These are phyloP conservation scores for Plebejus argus DNA, from an alignment of 2,888 invertebrate genomes.

Conservation along the genomic window DNA sequence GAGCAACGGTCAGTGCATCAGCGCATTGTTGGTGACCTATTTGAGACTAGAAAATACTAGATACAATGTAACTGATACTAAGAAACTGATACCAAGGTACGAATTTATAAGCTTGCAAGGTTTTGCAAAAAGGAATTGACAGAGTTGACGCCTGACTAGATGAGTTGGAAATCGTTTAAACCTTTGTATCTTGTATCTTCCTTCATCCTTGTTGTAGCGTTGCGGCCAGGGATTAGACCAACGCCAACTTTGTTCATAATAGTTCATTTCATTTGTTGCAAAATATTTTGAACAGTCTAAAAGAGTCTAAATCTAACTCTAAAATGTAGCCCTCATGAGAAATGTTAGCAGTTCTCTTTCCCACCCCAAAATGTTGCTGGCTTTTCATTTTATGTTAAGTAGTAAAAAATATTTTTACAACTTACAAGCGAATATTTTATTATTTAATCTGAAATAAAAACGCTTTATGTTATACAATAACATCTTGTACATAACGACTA, in stretches of 20 bases:
- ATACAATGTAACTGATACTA: conserved; percentile 29
- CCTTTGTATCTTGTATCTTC: too few relatives aligned
- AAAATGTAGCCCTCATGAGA: background rate
- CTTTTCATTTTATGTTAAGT: background rate
- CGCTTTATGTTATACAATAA: background rate
- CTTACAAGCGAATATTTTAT: background rate
- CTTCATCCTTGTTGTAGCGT: background rate
- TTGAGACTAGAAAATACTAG: conserved; percentile 57
- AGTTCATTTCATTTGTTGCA: too few relatives aligned
- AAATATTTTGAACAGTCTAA: too few relatives aligned
- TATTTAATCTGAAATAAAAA: conserved; percentile 1
- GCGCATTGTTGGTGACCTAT: conserved; percentile 68
- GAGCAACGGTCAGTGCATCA: conserved; percentile 65
- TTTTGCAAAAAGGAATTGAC: background rate
- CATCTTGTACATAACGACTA: background rate
- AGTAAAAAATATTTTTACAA: background rate
- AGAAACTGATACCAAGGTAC: background rate
- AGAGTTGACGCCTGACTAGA: too few relatives aligned
- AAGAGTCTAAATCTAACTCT: too few relatives aligned
- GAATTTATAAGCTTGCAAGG: background rate
- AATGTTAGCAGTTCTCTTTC: background rate
- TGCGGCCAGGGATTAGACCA: background rate
- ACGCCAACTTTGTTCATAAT: too few relatives aligned
- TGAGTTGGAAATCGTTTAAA: too few relatives aligned
- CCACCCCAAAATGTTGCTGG: background rate